phyloP scores from a whole-genome alignment of 92 coral and sea anemone genomes.

The Desmophyllum pertusum region DNA sequence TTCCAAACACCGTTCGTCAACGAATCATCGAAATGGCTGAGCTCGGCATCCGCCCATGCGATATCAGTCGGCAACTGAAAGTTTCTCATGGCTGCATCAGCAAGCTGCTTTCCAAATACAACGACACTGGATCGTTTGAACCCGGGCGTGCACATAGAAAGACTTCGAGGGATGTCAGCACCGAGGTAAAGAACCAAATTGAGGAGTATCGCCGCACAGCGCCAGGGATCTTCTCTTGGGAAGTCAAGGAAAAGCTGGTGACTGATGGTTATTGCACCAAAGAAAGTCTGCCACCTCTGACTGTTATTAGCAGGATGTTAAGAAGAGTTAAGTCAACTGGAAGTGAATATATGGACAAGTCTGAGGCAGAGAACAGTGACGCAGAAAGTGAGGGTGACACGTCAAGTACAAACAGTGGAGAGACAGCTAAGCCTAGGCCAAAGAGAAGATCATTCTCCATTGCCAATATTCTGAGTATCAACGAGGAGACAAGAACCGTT shows the following conservation, averaged over 20 bases:
- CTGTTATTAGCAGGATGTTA: constrained; percentile 67
- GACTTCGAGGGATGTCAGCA: constrained; percentile 47
- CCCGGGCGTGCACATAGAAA: constrained; percentile 62
- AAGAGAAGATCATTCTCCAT: constrained; percentile 64
- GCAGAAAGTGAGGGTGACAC: constrained; percentile 48
- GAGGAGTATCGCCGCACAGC: constrained; percentile 60
- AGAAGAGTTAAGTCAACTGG: constrained; percentile 51
- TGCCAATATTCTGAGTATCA: constrained; percentile 65
- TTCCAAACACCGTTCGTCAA: constrained; percentile 89
- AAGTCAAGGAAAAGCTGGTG: constrained; percentile 66
- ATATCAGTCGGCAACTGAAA: constrained; percentile 93
- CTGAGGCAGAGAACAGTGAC: constrained; percentile 44
- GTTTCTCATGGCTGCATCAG: constrained; percentile 99
- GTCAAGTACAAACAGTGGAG: constrained; percentile 45
- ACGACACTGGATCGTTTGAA: constrained; percentile 95
- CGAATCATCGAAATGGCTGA: constrained; percentile 93
- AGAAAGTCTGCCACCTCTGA: constrained; percentile 64
- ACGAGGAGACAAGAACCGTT: constrained; percentile 45
- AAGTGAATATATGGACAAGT: constrained; percentile 34
- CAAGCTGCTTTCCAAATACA: constrained; percentile 90
- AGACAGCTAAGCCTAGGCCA: constrained; percentile 35
- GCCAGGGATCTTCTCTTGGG: constrained; percentile 76
- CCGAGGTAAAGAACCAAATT: constrained; percentile 64
- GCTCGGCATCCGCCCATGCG: constrained; percentile 92
- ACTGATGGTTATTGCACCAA: constrained; percentile 64